Evolutionary conservation across 2,797 vertebrate species (phyloP).

Genomic region (Rhinatrema bivittatum): DNA sequence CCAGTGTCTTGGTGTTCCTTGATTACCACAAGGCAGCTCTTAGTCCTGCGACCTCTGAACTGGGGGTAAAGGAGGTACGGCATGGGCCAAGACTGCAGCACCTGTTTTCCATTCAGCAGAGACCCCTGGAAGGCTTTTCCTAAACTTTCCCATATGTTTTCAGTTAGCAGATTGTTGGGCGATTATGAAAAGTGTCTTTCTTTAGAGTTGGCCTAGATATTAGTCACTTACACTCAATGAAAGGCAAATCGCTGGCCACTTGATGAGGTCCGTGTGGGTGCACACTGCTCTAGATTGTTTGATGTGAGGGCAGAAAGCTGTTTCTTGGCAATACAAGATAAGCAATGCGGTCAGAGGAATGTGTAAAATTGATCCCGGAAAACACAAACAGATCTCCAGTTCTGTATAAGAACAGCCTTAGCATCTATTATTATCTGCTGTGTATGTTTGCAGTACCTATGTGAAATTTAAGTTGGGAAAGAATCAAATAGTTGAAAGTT

Average conservation of each 20-base stretch:
- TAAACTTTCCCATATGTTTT: constrained; percentile 79
- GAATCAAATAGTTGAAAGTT: background rate
- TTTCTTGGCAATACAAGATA: background rate
- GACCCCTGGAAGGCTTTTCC: constrained; percentile 75
- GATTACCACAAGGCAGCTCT: constrained; percentile 86
- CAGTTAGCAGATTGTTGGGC: constrained; percentile 80
- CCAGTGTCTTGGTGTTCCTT: constrained; percentile 67
- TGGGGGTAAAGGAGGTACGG: constrained; percentile 87
- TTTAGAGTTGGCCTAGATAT: constrained; percentile 71
- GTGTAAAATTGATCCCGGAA: constrained; percentile 2
- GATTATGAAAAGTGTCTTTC: constrained; percentile 89
- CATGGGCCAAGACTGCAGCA: constrained; percentile 79
- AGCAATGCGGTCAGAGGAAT: background rate
- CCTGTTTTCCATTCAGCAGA: constrained; percentile 91
- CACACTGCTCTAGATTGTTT: constrained; percentile 35
- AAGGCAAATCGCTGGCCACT: constrained; percentile 63
- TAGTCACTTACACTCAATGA: constrained; percentile 72
- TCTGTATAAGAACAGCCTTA: constrained; percentile 11
- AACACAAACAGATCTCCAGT: no score
- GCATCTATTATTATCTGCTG: constrained; percentile 15
- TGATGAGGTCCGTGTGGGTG: constrained; percentile 59
- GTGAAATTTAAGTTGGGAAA: constrained; percentile 11
- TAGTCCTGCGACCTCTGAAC: constrained; percentile 95
- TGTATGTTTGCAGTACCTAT: constrained; percentile 1
- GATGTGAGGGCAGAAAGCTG: background rate